Conservation (phyloP, 2,113 vertebrate species). For the Melospiza georgiana region DNA sequence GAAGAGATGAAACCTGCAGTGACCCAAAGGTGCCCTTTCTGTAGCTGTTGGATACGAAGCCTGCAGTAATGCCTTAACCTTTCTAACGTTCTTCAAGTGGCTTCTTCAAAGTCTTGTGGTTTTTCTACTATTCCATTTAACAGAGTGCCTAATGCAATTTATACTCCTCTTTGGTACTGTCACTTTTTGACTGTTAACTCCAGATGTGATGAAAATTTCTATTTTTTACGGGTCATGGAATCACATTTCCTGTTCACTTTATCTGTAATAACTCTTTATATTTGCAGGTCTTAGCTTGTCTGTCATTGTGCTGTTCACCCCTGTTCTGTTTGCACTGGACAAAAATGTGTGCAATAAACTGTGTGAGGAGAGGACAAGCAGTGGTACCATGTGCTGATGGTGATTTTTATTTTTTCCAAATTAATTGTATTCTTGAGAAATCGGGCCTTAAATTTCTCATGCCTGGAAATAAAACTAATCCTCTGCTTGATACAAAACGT, state of each 20-base stretch:
- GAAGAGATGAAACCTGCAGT: slow-evolving; percentile 52
- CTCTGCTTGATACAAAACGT: slow-evolving; percentile 59
- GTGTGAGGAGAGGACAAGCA: not conserved
- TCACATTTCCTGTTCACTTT: not conserved
- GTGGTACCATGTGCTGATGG: not conserved
- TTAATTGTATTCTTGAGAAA: slow-evolving; percentile 43
- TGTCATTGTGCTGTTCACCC: not conserved
- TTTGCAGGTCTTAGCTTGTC: not conserved
- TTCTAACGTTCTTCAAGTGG: not conserved
- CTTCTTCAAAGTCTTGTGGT: slow-evolving; percentile 7
- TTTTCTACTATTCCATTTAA: not conserved
- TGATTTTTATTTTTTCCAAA: not conserved
- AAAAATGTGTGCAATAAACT: not conserved
- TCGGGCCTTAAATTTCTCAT: slow-evolving; percentile 54
- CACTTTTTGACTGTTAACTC: not conserved
- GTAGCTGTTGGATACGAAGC: not conserved
- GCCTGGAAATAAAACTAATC: slow-evolving; percentile 75
- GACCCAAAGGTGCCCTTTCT: slow-evolving; percentile 52
- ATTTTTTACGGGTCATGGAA: not conserved
- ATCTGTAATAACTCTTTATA: not conserved
- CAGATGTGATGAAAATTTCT: not conserved
- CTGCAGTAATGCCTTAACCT: slow-evolving; percentile 68
- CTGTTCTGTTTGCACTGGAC: not conserved
- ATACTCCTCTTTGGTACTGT: not conserved
- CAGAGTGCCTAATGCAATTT: slow-evolving; percentile 35